These are phyloP conservation scores for Ophioninae sp. DNA, from an alignment of 2,888 invertebrate species.

Conservation along the genomic window DNA sequence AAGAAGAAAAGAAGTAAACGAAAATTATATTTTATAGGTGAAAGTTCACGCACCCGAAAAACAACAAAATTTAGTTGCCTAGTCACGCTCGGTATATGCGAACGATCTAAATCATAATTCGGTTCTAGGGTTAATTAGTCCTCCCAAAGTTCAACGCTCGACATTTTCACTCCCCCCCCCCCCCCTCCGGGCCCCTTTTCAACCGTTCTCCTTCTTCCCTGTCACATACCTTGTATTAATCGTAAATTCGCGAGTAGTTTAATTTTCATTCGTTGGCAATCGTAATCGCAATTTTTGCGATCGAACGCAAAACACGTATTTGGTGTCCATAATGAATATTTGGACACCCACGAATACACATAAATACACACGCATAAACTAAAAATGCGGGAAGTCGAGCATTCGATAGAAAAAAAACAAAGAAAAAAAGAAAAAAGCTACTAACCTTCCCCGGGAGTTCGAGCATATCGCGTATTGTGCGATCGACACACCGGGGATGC, in stretches of 20 bases:
- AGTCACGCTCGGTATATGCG: conserved; percentile 61
- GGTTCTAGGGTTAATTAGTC: conserved; percentile 49
- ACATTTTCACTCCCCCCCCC: conserved; percentile 12
- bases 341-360: not conserved
- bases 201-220: conserved; percentile 16
- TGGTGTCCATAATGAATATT: conserved; percentile 6
- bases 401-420: conserved; percentile 43
- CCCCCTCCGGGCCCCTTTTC: not conserved
- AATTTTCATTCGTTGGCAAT: conserved; percentile 53
- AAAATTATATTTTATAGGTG: conserved; percentile 49
- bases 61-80: conserved; percentile 61
- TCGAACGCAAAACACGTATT: conserved; percentile 15
- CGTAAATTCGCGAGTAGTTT: not conserved
- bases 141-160: conserved; percentile 35
- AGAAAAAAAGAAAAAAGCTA: conserved; percentile 36
- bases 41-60: conserved; percentile 51
- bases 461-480: conserved; percentile 60
- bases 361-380: conserved; percentile 13
- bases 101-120: conserved; percentile 56
- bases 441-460: conserved; percentile 46
- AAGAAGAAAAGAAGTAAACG: conserved; percentile 39
- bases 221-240: conserved; percentile 49
- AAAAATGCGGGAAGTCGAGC: conserved; percentile 35
- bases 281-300: conserved; percentile 56
- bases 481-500: conserved; percentile 49